phyloP scores from a whole-genome alignment of 2,888 invertebrate species.

The Eristalinus aeneus region DNA sequence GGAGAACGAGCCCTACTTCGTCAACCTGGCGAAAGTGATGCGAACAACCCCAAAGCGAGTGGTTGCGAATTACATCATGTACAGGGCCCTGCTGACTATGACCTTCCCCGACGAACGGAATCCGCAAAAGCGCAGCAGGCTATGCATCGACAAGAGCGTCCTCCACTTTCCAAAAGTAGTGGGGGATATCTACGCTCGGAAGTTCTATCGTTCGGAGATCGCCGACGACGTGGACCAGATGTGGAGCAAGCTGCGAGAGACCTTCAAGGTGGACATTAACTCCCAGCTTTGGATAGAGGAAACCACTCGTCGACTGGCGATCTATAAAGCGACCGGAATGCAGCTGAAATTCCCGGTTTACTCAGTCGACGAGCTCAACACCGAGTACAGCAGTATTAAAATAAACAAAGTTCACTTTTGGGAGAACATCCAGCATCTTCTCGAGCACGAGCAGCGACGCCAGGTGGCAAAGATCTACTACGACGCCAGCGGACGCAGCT shows the following conservation, averaged over 20 bases:
- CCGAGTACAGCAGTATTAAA: conserved; percentile 71
- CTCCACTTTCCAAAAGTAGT: conserved; percentile 76
- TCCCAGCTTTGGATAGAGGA: conserved; percentile 74
- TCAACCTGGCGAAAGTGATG: conserved; percentile 74
- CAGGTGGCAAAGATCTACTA: conserved; percentile 38
- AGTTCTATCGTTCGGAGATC: conserved; percentile 63
- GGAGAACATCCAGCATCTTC: conserved; percentile 67
- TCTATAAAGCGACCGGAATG: conserved; percentile 72
- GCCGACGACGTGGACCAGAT: conserved; percentile 74
- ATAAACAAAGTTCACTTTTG: conserved; percentile 74
- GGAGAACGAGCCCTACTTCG: conserved; percentile 72
- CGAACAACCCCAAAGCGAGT: conserved; percentile 71
- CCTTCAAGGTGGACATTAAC: conserved; percentile 72
- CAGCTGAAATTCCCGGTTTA: conserved; percentile 74
- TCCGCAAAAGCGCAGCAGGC: conserved; percentile 43
- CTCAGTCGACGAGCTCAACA: conserved; percentile 54
- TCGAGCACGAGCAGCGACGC: conserved; percentile 34
- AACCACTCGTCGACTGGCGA: conserved; percentile 74
- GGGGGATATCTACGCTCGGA: conserved; percentile 77
- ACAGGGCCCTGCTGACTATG: conserved; percentile 73
- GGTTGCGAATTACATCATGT: conserved; percentile 78
- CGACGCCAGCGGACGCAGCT: conserved; percentile 62
- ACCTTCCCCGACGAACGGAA: conserved; percentile 72
- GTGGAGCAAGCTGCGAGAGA: conserved; percentile 75
- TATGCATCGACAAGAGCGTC: conserved; percentile 73